Conservation (phyloP, 2,797 vertebrate genomes). For the Gastrophryne carolinensis region DNA sequence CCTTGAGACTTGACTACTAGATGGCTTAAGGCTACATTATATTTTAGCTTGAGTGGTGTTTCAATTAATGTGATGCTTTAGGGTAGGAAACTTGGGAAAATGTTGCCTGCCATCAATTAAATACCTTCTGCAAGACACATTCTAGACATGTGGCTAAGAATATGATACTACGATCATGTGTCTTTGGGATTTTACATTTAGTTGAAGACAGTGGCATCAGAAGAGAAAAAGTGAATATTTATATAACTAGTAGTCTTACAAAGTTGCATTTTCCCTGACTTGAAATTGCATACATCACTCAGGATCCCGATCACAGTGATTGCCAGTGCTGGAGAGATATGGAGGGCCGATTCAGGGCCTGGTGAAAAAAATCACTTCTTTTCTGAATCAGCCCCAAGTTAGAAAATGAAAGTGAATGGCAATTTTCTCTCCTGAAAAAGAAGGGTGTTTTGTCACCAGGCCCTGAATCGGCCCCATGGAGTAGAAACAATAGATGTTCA, state of each 20-base stretch:
- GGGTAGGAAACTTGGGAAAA: constrained; percentile 21
- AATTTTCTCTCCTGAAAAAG: no score
- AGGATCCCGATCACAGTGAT: neutral
- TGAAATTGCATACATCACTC: constrained; percentile 33
- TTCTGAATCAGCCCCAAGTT: no score
- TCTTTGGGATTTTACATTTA: constrained; percentile 17
- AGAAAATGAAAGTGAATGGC: no score
- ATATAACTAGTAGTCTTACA: constrained; percentile 20
- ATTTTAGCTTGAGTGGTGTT: constrained; percentile 34
- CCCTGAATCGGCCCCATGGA: no score
- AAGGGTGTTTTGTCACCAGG: no score
- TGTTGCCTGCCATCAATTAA: constrained; percentile 37
- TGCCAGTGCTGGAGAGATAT: constrained; percentile 7
- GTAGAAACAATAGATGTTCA: neutral
- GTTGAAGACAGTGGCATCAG: neutral
- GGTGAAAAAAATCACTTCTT: no score
- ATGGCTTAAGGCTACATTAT: constrained; percentile 31
- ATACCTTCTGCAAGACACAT: constrained; percentile 23
- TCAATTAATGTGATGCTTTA: constrained; percentile 40
- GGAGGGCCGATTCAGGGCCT: no score
- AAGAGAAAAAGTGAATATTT: constrained; percentile 40
- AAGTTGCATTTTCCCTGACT: constrained; percentile 25
- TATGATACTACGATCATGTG: neutral
- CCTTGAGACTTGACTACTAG: no score
- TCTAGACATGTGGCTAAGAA: neutral